Base-by-base conservation (phyloP, 1,140 invertebrate species). In the Drosophila nigromelanica region DNA sequence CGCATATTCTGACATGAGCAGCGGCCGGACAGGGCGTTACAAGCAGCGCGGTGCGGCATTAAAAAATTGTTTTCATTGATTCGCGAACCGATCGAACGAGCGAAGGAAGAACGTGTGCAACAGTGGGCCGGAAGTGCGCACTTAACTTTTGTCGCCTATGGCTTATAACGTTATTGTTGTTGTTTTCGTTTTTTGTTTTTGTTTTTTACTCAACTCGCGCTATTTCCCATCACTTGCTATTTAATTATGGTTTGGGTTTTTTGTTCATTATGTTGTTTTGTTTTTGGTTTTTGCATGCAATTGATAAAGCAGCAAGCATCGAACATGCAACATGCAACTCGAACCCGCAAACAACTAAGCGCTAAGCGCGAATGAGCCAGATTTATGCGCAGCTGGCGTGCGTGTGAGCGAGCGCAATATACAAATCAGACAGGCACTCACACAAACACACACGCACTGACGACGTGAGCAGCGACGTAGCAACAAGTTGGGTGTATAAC, bases 81-180 rank as follows among this genome's bases (percentile, higher is more conserved):
- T 70, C 51, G 33, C 52, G 51, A 48, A 18, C 42, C 15, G 33
- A 59, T 45, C 64, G 62, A 55, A 68, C 59, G 64, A 27, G 27
- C 27, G 27, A 62, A 77, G 76, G 70, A 68, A 76, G 75, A 66
- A 75, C 67, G 43, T 64, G 50, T 12, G 50, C 76, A 47, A 75
- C 51, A 62, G 59, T 55, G 67, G 54, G 33, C 62, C 83, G 83
- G 83, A 87, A 87, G 83, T 87, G 66, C 56, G 66, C 83, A 87
- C 83, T 87, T 89, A 87, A 79, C 73, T 71, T 73, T 75, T 67
- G 67, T 74, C 83, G 85, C 87, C 78, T 80, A 61, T 78, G 48
- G 74, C 54, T 47, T 51, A 58, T 54, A 59, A 30, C 42, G 59
- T 50, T 37, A 42, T 54, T 66, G 52, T 35, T 47, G 7, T 24